Evolutionary conservation across 2,113 vertebrate species (phyloP).

Genomic region (Poeciliopsis retropinna): DNA sequence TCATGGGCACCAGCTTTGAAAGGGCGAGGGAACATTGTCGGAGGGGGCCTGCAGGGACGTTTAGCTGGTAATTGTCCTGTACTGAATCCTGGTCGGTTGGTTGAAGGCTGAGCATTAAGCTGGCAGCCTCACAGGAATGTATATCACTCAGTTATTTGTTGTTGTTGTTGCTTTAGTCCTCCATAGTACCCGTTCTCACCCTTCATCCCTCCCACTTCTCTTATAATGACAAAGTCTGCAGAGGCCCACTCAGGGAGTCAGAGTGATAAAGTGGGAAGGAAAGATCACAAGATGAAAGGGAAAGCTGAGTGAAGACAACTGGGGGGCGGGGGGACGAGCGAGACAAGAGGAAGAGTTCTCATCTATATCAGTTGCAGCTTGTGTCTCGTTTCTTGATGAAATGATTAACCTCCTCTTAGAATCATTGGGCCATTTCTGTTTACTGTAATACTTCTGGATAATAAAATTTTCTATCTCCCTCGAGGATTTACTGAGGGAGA

Average conservation of each 20-base stretch:
- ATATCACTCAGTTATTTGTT: slow-evolving; percentile 48
- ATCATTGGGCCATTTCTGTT: slow-evolving; percentile 24
- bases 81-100: slow-evolving; percentile 27
- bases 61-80: slow-evolving; percentile 37
- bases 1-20: slow-evolving; percentile 25
- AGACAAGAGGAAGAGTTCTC: not conserved
- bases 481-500: slow-evolving; percentile 4
- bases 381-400: not conserved
- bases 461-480: slow-evolving; percentile 24
- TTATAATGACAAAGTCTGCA: slow-evolving; percentile 33
- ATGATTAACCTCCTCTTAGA: slow-evolving; percentile 5
- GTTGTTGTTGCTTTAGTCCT: slow-evolving; percentile 60
- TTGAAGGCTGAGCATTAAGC: slow-evolving; percentile 18
- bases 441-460: slow-evolving; percentile 17
- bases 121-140: slow-evolving; percentile 52
- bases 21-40: slow-evolving; percentile 12
- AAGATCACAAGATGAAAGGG: not conserved
- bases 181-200: slow-evolving; percentile 7
- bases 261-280: slow-evolving; percentile 16
- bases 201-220: slow-evolving; percentile 20
- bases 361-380: not conserved
- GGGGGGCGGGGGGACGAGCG: not conserved
- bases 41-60: slow-evolving; percentile 8
- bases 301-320: not conserved
- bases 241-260: slow-evolving; percentile 42